Evolutionary conservation across 2,113 vertebrate species (phyloP).

Genomic region (Panthera uncia): DNA sequence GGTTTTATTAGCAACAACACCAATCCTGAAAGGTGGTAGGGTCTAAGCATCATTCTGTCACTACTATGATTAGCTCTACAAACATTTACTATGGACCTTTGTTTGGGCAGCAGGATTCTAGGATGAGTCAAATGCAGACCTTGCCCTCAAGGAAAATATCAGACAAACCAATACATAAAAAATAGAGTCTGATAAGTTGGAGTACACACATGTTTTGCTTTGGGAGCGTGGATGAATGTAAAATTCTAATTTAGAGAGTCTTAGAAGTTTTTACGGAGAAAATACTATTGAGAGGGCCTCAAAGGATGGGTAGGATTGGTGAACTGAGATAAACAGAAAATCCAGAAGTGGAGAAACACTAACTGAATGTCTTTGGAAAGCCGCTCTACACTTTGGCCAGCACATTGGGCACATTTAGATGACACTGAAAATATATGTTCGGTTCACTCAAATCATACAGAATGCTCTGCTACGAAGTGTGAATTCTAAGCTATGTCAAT

Average conservation of each 20-base stretch:
- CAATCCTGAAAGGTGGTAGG: not conserved
- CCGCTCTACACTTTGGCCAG: not conserved
- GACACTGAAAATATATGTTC: not conserved
- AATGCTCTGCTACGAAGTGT: not conserved
- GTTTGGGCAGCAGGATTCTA: not conserved
- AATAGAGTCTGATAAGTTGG: not conserved
- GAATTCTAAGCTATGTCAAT: not conserved
- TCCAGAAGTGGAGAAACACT: not conserved
- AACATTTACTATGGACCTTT: not conserved
- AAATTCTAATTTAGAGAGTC: not conserved
- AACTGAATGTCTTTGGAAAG: not conserved
- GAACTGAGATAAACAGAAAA: not conserved
- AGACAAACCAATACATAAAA: not conserved
- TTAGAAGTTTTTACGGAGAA: not conserved
- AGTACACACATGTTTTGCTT: not conserved
- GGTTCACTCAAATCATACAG: not conserved
- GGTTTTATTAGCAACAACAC: not conserved
- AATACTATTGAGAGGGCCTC: not conserved
- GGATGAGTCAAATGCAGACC: not conserved
- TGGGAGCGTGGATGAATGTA: not conserved
- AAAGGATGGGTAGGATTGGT: not conserved
- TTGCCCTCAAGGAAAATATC: not conserved
- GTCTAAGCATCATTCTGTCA: not conserved
- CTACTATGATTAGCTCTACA: not conserved
- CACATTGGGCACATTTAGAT: not conserved